A percentile compares a stretch with the other conserved stretches of the same genome.
These are phyloP conservation scores for Lerista edwardsae DNA, from an alignment of 2,797 vertebrate genomes.

Conservation along the genomic window DNA sequence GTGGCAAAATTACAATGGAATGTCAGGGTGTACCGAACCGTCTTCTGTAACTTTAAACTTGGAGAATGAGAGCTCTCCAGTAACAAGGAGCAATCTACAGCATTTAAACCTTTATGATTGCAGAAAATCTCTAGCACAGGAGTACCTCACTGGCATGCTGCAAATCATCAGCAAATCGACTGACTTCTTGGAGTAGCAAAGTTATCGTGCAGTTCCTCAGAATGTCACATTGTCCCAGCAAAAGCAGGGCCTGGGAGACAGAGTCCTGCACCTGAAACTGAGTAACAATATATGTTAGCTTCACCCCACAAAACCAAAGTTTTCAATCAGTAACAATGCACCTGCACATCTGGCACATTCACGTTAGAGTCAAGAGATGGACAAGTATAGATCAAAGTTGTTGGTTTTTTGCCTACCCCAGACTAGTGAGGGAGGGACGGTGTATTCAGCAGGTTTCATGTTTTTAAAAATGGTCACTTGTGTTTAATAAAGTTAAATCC, in stretches of 20 bases:
- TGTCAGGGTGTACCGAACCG: not conserved
- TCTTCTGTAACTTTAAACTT: not conserved
- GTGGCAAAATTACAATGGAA: not conserved
- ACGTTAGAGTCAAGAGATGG: not conserved
- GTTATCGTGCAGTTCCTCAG: conserved; percentile 79
- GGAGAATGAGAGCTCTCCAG: not conserved
- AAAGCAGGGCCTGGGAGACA: conserved; percentile 76
- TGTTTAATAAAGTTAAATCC: too few relatives aligned
- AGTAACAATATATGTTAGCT: conserved; percentile 52
- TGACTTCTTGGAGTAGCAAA: conserved; percentile 81
- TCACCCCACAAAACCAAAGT: not conserved
- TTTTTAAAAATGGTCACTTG: too few relatives aligned
- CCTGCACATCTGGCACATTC: not conserved
- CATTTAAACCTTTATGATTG: not conserved
- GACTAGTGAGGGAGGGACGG: too few relatives aligned
- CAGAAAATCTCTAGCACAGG: not conserved
- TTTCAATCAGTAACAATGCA: not conserved
- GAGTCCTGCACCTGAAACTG: conserved; percentile 80
- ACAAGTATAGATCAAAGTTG: not conserved
- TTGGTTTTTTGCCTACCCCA: too few relatives aligned
- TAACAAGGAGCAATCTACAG: not conserved
- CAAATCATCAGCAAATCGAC: conserved; percentile 79
- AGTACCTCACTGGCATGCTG: conserved; percentile 81
- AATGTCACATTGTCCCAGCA: conserved; percentile 80
- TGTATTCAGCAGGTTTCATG: too few relatives aligned